Evolutionary conservation across 2,113 vertebrate genomes (phyloP), one percentile per base, ranked within the genome.

Genomic region (Drymodes brunneopygia): DNA sequence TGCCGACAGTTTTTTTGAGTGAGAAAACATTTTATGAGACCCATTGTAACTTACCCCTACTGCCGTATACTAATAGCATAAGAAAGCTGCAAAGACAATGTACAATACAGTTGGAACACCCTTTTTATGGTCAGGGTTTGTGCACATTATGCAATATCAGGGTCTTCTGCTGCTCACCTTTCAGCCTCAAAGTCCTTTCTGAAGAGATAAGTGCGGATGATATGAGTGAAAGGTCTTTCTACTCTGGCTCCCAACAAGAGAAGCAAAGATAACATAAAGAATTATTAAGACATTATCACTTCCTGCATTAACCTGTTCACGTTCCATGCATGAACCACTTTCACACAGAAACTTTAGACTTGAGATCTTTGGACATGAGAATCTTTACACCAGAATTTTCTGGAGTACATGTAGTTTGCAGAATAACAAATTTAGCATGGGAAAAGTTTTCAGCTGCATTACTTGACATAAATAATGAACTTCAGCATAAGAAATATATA

Each of bases 171-270:
- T 89, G n/a, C 45, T 93, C 54, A 38, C 85, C 54, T 74, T 94
- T 81, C 62, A 80, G 86, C 91, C 65, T 90, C 84, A 77, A 94
- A 94, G 83, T 91, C 69, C 92, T 40, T 83, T 78, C 33, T 51
- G 27, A 77, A 86, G 56, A 92, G 95, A 92, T 93, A 96, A 97
- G 51, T 72, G 27, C 15, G 66, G 66, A 81, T 25, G 20, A 57
- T 62, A 78, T 17, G 38, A 95, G 70, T 75, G 89, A 94, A 95
- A 96, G 87, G 93, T 87, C 57, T 74, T 78, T 84, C 64, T 91
- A n/a, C 31, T 78, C 47, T 9, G 11, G 48, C 38, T 94, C 31
- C 23, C 42, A 92, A 58, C 38, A n/a, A 35, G 40, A 67, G 83
- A 81, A 64, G 69, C n/a, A 81, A 92, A 96, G 92, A 95, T 92